A percentile compares a stretch with the other conserved stretches of the same genome.
These are phyloP conservation scores for Synergus gifuensis DNA, from an alignment of 2,888 invertebrate species.

Conservation along the genomic window DNA sequence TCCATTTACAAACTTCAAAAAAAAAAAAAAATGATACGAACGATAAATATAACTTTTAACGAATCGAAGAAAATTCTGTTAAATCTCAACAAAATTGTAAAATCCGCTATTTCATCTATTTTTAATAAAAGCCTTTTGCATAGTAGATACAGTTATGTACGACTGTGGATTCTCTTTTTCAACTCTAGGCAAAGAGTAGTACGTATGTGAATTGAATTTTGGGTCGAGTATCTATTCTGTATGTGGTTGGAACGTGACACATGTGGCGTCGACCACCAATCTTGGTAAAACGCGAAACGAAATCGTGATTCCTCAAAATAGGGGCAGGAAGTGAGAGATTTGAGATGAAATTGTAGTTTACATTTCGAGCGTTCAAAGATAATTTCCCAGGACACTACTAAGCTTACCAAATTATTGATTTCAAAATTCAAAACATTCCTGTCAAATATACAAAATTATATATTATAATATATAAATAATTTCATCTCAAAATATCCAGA, in stretches of 20 bases:
- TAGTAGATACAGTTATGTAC: neutral
- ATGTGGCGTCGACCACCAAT: constrained; percentile 31
- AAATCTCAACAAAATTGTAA: neutral
- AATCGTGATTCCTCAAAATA: constrained; percentile 7
- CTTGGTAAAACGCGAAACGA: constrained; percentile 10
- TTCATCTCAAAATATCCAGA: too few relatives aligned
- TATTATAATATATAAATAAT: too few relatives aligned
- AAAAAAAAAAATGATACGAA: too few relatives aligned
- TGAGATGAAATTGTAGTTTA: neutral
- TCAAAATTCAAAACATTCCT: neutral
- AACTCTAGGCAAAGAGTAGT: constrained; percentile 1
- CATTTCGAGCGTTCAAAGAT: neutral
- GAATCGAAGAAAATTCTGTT: neutral
- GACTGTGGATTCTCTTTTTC: neutral
- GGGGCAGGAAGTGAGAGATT: constrained; percentile 14
- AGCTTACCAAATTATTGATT: neutral
- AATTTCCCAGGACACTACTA: neutral
- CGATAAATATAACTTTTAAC: too few relatives aligned
- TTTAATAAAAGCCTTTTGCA: neutral
- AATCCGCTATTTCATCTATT: neutral
- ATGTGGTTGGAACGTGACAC: constrained; percentile 12
- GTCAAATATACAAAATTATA: too few relatives aligned
- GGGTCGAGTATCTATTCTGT: constrained; percentile 25
- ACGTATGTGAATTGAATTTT: constrained; percentile 24
- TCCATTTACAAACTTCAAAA: neutral